phyloP scores from a whole-genome alignment of 2,888 invertebrate genomes.

The Micoletzkya japonica region DNA sequence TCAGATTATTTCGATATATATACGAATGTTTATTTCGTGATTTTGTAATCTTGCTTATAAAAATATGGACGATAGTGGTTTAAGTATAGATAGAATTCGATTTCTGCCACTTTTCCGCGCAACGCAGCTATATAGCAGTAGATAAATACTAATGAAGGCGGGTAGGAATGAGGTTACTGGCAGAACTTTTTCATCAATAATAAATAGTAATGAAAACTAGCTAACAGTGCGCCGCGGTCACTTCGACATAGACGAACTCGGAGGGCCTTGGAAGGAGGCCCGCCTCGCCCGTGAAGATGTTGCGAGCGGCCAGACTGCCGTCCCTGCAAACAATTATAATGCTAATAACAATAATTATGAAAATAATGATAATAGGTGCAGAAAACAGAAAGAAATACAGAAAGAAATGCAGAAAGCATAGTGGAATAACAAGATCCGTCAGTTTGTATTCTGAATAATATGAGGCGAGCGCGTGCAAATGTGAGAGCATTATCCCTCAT shows the following conservation, averaged over 20 bases:
- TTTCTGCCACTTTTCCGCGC: too few relatives aligned
- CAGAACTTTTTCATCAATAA: background rate
- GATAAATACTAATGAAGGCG: too few relatives aligned
- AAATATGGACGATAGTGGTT: too few relatives aligned
- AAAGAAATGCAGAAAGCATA: too few relatives aligned
- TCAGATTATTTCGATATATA: background rate
- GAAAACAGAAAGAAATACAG: too few relatives aligned
- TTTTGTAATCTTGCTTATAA: background rate
- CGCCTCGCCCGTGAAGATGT: slow-evolving; percentile 11
- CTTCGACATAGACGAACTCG: slow-evolving; percentile 11
- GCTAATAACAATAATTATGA: background rate
- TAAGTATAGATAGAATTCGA: too few relatives aligned
- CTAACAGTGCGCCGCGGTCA: slow-evolving; percentile 6
- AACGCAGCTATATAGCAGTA: too few relatives aligned
- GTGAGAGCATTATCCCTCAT: too few relatives aligned
- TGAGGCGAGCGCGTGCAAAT: too few relatives aligned
- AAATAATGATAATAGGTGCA: background rate
- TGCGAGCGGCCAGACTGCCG: slow-evolving; percentile 3
- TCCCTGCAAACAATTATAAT: background rate
- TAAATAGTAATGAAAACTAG: background rate
- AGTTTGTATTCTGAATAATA: too few relatives aligned
- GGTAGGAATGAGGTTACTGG: background rate
- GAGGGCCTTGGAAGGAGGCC: slow-evolving; percentile 13
- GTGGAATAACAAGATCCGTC: too few relatives aligned
- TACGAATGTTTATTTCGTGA: background rate